phyloP scores from a whole-genome alignment of 2,888 invertebrate genomes.

The Dusona sp. region DNA sequence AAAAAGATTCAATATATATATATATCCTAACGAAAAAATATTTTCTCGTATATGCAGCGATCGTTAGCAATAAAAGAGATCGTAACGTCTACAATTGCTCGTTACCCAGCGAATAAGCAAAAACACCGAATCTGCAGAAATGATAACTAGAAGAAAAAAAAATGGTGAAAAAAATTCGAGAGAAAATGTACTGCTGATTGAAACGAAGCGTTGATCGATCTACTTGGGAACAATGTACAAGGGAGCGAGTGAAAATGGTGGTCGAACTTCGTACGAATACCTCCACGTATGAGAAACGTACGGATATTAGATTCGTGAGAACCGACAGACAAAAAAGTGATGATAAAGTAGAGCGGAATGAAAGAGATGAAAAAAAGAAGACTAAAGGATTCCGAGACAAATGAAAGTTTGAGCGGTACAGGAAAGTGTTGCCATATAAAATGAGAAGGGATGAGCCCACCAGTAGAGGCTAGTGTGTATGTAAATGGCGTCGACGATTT shows the following conservation, averaged over 20 bases:
- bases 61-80: too few relatives aligned
- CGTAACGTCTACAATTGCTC: too few relatives aligned
- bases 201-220: neutral
- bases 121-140: too few relatives aligned
- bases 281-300: conserved; percentile 8
- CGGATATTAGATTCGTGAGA: conserved; percentile 1
- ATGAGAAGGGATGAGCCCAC: conserved; percentile 4
- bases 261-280: neutral
- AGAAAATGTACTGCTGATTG: neutral
- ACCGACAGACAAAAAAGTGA: neutral
- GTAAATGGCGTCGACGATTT: conserved; percentile 56
- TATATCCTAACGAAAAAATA: too few relatives aligned
- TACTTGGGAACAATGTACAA: neutral
- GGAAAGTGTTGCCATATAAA: conserved; percentile 14
- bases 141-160: neutral
- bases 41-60: too few relatives aligned
- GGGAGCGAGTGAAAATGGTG: neutral
- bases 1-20: too few relatives aligned
- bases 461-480: conserved; percentile 14
- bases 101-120: too few relatives aligned
- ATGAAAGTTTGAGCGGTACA: conserved; percentile 16
- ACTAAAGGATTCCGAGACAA: conserved; percentile 7
- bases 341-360: conserved; percentile 2
- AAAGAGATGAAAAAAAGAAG: neutral
- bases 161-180: neutral